Percentiles rank a stretch among this genome's conserved stretches.
Conservation (phyloP, 2,888 invertebrate species). For the Tetragonisca angustula region DNA sequence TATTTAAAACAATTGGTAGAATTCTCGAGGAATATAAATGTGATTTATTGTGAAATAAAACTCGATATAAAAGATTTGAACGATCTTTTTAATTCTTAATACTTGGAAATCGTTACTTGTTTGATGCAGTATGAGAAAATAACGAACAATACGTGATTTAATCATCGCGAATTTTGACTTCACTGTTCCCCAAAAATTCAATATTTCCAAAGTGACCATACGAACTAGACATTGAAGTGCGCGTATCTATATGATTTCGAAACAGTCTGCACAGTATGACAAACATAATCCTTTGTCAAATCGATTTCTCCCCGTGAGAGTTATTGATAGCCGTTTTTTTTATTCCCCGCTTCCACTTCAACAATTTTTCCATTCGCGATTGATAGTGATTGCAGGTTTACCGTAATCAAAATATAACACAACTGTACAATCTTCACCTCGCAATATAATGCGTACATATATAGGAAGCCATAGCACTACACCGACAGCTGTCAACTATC, state of each 20-base stretch:
- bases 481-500: conserved; percentile 21
- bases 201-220: not conserved
- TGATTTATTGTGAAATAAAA: too few species aligned
- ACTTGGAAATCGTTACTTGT: too few species aligned
- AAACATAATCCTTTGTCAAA: not conserved
- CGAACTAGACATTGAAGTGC: not conserved
- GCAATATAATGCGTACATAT: conserved; percentile 1
- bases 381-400: conserved; percentile 6
- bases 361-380: not conserved
- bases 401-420: conserved; percentile 9
- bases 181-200: not conserved
- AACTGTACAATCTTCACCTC: not conserved
- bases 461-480: conserved; percentile 7
- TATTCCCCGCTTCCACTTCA: not conserved
- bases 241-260: not conserved
- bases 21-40: too few species aligned
- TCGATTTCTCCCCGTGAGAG: not conserved
- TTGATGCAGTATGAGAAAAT: not conserved
- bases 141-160: not conserved
- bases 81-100: too few species aligned
- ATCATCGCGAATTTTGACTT: not conserved
- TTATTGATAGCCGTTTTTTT: not conserved
- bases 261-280: not conserved
- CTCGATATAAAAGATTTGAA: too few species aligned
- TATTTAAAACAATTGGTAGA: too few species aligned